phyloP scores from a whole-genome alignment of 1,140 invertebrate species.

The Phymorhynchus buccinoides region DNA sequence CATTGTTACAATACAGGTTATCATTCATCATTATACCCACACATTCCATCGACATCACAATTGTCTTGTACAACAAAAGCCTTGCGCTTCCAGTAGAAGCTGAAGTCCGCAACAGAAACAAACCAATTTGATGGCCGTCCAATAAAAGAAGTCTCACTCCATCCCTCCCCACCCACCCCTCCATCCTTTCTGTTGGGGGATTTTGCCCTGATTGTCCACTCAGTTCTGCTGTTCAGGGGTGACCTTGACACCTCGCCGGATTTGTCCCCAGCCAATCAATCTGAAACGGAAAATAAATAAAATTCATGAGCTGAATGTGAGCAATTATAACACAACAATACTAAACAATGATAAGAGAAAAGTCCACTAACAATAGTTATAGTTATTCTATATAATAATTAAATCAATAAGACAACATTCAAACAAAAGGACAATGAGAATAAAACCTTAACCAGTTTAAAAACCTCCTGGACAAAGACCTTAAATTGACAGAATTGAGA shows the following conservation, averaged over 20 bases:
- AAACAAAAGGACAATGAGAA: too few relatives aligned
- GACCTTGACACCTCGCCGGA: constrained; percentile 65
- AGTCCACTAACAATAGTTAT: too few relatives aligned
- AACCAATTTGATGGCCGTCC: neutral
- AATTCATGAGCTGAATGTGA: too few relatives aligned
- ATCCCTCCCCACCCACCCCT: too few relatives aligned
- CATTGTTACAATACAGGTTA: too few relatives aligned
- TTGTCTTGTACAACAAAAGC: neutral
- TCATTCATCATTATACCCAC: neutral
- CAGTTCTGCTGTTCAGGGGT: constrained; percentile 52
- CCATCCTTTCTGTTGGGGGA: neutral
- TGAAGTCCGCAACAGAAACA: neutral
- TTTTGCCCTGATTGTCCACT: neutral
- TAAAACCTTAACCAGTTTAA: too few relatives aligned
- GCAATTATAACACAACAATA: too few relatives aligned
- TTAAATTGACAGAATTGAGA: too few relatives aligned
- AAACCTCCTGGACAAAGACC: too few relatives aligned
- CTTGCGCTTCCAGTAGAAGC: neutral
- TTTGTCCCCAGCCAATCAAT: constrained; percentile 70
- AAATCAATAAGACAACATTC: too few relatives aligned
- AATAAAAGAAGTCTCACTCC: neutral
- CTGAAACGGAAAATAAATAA: constrained; percentile 58
- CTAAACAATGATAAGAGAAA: too few relatives aligned
- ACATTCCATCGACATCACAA: neutral
- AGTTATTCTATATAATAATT: too few relatives aligned